phyloP scores from a whole-genome alignment of 2,888 invertebrate species.

The Hirtodrosophila alboralis region DNA sequence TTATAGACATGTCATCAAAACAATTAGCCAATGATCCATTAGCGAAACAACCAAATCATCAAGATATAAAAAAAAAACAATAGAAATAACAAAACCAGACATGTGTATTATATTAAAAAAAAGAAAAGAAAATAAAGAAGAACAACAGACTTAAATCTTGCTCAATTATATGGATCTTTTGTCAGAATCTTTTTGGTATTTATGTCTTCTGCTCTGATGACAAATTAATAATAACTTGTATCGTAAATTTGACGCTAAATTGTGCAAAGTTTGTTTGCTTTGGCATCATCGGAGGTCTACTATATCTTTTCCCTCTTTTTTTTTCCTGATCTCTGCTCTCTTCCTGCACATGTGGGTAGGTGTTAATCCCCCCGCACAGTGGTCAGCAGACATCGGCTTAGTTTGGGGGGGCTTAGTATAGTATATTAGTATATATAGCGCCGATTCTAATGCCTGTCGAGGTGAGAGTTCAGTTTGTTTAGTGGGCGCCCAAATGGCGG shows the following conservation, averaged over 20 bases:
- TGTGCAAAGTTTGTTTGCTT: slow-evolving; percentile 64
- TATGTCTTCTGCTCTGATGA: slow-evolving; percentile 61
- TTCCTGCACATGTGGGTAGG: slow-evolving; percentile 44
- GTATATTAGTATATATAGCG: no score
- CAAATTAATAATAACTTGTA: slow-evolving; percentile 80
- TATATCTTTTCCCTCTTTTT: no score
- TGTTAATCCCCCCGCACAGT: slow-evolving; percentile 33
- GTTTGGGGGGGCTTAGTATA: slow-evolving; percentile 27
- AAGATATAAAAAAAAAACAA: slow-evolving; percentile 9
- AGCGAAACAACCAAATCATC: slow-evolving; percentile 32
- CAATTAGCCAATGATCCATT: slow-evolving; percentile 73
- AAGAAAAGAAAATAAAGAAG: slow-evolving; percentile 26
- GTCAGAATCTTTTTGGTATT: slow-evolving; percentile 41
- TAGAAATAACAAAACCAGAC: not conserved
- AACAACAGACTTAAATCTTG: slow-evolving; percentile 53
- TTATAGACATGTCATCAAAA: slow-evolving; percentile 67
- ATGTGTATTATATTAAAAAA: slow-evolving; percentile 10
- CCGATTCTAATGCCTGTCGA: slow-evolving; percentile 25
- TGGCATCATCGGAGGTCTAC: slow-evolving; percentile 53
- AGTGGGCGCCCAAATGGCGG: slow-evolving; percentile 59
- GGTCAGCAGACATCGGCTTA: slow-evolving; percentile 28
- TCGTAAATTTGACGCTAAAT: slow-evolving; percentile 71
- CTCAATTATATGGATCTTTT: slow-evolving; percentile 62
- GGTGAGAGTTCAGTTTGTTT: slow-evolving; percentile 74
- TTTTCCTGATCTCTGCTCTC: not conserved